Evolutionary conservation across 2,113 vertebrate species (phyloP).

Genomic region (Campylorhamphus procurvoides): DNA sequence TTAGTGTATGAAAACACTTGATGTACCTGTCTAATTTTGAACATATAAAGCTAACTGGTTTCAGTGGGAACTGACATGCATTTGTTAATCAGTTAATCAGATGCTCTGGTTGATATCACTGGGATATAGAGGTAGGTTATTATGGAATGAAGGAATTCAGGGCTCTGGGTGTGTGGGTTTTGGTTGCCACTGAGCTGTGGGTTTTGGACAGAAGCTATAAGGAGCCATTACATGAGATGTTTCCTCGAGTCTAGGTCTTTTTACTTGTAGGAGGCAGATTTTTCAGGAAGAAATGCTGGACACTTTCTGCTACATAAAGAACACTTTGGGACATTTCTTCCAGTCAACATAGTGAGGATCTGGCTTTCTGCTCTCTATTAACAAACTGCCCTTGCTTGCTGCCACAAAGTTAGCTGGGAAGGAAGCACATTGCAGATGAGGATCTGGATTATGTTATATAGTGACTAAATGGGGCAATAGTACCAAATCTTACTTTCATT

Average conservation of each 20-base stretch:
- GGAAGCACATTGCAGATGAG: neutral
- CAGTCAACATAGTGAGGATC: fast-evolving
- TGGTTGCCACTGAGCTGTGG: neutral
- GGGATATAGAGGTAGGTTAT: neutral
- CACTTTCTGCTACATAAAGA: neutral
- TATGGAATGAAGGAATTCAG: neutral
- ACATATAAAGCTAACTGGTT: neutral
- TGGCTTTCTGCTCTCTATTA: neutral
- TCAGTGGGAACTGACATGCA: neutral
- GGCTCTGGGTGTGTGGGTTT: neutral
- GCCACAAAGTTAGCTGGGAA: neutral
- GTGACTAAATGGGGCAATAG: neutral
- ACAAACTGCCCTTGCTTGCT: neutral
- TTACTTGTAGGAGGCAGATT: neutral
- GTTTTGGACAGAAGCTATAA: neutral
- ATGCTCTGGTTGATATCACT: neutral
- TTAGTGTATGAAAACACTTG: neutral
- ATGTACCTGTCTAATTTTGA: neutral
- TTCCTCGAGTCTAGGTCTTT: neutral
- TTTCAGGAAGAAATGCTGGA: neutral
- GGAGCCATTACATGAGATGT: neutral
- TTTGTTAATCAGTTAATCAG: neutral
- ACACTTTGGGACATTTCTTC: neutral
- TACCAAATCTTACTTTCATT: neutral
- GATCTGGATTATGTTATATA: neutral